Evolutionary conservation across 1,140 invertebrate genomes (phyloP).

Genomic region (Nomia melanderi): DNA sequence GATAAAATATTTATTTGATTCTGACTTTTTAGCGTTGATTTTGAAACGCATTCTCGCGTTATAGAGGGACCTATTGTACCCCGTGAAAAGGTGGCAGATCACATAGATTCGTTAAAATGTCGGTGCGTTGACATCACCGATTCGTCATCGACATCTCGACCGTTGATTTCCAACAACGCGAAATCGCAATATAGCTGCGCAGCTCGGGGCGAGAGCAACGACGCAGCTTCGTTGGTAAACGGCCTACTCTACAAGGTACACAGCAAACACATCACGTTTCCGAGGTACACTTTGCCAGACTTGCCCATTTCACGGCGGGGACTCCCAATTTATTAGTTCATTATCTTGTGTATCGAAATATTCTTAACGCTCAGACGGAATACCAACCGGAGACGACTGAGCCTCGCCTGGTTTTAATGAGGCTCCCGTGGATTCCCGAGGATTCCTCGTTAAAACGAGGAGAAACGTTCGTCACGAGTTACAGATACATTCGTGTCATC

Average conservation of each 20-base stretch:
- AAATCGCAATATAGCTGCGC: neutral
- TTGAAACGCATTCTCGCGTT: no score
- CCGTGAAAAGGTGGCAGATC: no score
- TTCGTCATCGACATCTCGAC: neutral
- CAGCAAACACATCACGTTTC: constrained; percentile 44
- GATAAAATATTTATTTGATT: no score
- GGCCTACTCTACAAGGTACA: constrained; percentile 2
- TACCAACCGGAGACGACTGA: constrained; percentile 5
- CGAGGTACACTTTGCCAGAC: constrained; percentile 23
- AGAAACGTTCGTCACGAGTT: neutral
- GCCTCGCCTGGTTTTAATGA: constrained; percentile 29
- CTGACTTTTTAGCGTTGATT: no score
- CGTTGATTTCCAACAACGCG: neutral
- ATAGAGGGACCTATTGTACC: no score
- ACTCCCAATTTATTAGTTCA: constrained; percentile 47
- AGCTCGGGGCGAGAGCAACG: neutral
- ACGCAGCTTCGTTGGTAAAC: constrained; percentile 13
- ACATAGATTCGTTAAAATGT: no score
- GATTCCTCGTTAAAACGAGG: constrained; percentile 25
- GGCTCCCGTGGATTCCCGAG: constrained; percentile 3
- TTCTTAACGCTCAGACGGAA: neutral
- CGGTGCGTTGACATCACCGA: no score
- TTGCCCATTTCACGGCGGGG: neutral
- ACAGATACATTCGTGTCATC: no score
- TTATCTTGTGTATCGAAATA: constrained; percentile 49